Conservation (phyloP, 2,113 vertebrate genomes). For the Dipodomys stephensi region DNA sequence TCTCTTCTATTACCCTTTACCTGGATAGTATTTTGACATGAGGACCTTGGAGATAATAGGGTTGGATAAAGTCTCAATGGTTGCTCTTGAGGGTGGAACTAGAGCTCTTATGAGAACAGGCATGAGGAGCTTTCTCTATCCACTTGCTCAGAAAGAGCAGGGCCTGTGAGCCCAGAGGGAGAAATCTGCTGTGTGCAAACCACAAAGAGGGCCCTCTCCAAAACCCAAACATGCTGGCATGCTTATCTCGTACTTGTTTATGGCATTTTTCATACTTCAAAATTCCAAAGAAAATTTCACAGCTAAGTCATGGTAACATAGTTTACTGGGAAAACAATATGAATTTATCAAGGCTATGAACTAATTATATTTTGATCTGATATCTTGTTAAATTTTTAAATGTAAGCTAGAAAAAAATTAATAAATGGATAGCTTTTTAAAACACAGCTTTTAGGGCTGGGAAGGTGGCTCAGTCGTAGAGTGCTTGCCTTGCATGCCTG, state of each 20-base stretch:
- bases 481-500: too few species aligned
- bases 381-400: background rate
- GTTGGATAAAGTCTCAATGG: background rate
- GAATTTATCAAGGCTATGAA: background rate
- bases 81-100: background rate
- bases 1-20: background rate
- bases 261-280: slow-evolving; percentile 12
- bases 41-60: background rate
- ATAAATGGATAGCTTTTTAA: too few species aligned
- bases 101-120: background rate
- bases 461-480: too few species aligned
- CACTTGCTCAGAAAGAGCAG: background rate
- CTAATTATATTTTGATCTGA: background rate
- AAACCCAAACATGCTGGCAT: background rate
- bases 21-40: background rate
- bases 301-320: background rate
- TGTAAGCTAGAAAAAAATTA: background rate
- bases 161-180: accelerated
- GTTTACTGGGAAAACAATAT: background rate
- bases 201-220: background rate
- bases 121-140: background rate
- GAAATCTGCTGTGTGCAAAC: accelerated
- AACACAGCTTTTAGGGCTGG: too few species aligned
- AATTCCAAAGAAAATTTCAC: background rate
- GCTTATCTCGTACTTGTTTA: background rate